Base-by-base conservation (phyloP, 2,797 vertebrate genomes). In the Falco naumanni region DNA sequence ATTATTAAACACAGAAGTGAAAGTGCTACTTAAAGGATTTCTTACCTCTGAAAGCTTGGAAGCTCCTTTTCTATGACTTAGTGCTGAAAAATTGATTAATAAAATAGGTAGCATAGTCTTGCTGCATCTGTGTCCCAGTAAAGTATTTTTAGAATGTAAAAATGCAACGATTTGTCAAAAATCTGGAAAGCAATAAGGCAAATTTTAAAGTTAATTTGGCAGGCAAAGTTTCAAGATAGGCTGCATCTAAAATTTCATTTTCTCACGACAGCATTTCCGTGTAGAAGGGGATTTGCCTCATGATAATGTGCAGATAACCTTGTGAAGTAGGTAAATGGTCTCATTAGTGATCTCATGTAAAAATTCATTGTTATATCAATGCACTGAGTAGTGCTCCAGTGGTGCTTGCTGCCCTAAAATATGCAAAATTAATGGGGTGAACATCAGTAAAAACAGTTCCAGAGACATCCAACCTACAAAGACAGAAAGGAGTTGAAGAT, bases 391-490 rank as follows among this genome's bases (percentile, higher is more conserved):
- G 39, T 59, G 59, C 70, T 70, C 56, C 57, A 57, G 51, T 18
- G 63, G 92, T 20, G 17, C 41, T 59, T 17, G 13, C 71, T 78
- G 80, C 68, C 85, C 69, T 61, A 69, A 76, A 93, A 70, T 81
- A 89, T 50, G 24, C 84, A 92, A 85, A 96, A 96, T 89, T 70
- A 81, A 90, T 76, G 90, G 37, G n/a, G 21, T 34, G 77, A 87
- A 59, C 60, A 65, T 91, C 82, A 89, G 72, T 70, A 93, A 78
- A 97, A 90, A 9, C 15, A 80, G 9, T 72, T 79, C 65, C 56
- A 57, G 34, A 34, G 54, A 51, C 10, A 8, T 33, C 50, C 72
- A 71, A 65, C 47, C 60, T 43, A 16, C 68, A 66, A 91, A 83
- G 77, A 20, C 7, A 43, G 78, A 87, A 47, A 87, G 45, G 84